A percentile compares a stretch with the other conserved stretches of the same genome.
phyloP scores from a whole-genome alignment of 2,797 vertebrate species.

The Cyprinella venusta region DNA sequence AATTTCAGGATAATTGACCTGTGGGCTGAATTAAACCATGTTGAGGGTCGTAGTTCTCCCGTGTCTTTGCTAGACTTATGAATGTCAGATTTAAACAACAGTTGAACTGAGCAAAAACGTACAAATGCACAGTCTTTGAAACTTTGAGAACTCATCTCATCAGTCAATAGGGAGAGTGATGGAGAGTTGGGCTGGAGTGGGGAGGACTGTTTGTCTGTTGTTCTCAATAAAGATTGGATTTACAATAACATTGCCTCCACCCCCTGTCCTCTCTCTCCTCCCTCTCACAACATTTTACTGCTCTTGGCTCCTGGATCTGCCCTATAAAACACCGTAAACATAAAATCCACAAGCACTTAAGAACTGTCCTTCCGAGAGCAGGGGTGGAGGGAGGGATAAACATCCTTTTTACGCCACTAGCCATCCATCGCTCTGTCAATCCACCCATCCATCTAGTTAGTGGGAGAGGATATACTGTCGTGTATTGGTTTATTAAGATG shows the following conservation, averaged over 20 bases:
- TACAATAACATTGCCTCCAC: slow-evolving; percentile 79
- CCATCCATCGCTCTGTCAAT: slow-evolving; percentile 66
- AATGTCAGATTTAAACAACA: slow-evolving; percentile 17
- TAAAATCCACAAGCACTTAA: slow-evolving; percentile 89
- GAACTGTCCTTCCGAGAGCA: slow-evolving; percentile 73
- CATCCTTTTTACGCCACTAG: slow-evolving; percentile 83
- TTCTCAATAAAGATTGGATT: slow-evolving; percentile 84
- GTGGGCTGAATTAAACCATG: not conserved
- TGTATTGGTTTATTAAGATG: slow-evolving; percentile 83
- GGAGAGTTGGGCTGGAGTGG: slow-evolving; percentile 59
- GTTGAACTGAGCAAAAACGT: slow-evolving; percentile 16
- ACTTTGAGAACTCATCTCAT: slow-evolving; percentile 52
- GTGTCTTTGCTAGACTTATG: not conserved
- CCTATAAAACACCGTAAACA: slow-evolving; percentile 86
- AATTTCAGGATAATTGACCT: slow-evolving; percentile 5
- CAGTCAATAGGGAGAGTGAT: slow-evolving; percentile 49
- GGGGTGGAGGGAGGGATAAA: slow-evolving; percentile 69
- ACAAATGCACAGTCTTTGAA: slow-evolving; percentile 32
- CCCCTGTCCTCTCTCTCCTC: slow-evolving; percentile 62
- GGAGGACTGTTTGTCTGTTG: slow-evolving; percentile 66
- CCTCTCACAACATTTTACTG: slow-evolving; percentile 78
- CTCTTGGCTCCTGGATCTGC: slow-evolving; percentile 78
- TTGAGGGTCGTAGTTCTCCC: not conserved
- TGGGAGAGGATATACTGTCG: slow-evolving; percentile 80
- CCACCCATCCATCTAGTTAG: slow-evolving; percentile 61